Evolutionary conservation across 1,140 invertebrate genomes (phyloP).

Genomic region (Potamilus streckersoni): DNA sequence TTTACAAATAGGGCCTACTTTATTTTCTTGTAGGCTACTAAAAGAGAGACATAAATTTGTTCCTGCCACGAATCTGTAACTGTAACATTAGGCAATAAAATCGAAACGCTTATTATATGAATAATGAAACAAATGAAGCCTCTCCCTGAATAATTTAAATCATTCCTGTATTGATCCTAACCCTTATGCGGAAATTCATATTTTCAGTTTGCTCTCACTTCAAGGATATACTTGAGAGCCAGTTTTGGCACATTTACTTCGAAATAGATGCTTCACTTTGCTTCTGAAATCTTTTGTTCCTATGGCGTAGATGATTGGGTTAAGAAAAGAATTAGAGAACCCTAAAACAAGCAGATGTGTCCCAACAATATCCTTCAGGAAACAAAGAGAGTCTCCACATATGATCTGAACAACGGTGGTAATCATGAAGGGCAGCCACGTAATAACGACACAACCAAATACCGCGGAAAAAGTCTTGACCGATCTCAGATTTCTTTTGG

Average conservation of each 20-base stretch:
- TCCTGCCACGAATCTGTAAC: too few relatives aligned
- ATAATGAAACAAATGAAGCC: too few relatives aligned
- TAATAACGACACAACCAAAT: slow-evolving; percentile 45
- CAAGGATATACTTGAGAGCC: slow-evolving; percentile 20
- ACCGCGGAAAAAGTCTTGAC: slow-evolving; percentile 43
- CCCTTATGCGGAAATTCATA: too few relatives aligned
- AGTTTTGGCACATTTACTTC: slow-evolving; percentile 7
- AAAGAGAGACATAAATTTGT: too few relatives aligned
- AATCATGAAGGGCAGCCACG: slow-evolving; percentile 46
- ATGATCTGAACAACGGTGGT: slow-evolving; percentile 37
- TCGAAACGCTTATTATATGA: too few relatives aligned
- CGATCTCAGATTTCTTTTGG: slow-evolving; percentile 34
- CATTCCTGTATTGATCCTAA: too few relatives aligned
- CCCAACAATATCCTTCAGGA: slow-evolving; percentile 47
- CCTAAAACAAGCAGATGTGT: slow-evolving; percentile 47
- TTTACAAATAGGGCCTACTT: too few relatives aligned
- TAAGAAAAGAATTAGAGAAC: slow-evolving; percentile 51
- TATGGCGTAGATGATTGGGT: slow-evolving; percentile 49
- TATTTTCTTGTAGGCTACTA: too few relatives aligned
- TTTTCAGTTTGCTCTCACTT: too few relatives aligned
- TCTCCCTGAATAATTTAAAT: too few relatives aligned
- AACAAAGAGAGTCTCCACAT: slow-evolving; percentile 25
- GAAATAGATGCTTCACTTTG: slow-evolving; percentile 27
- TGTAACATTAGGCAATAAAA: too few relatives aligned
- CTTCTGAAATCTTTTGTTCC: slow-evolving; percentile 46